Conservation (phyloP, 2,797 vertebrate species). For the Bryconaethiops microstoma region DNA sequence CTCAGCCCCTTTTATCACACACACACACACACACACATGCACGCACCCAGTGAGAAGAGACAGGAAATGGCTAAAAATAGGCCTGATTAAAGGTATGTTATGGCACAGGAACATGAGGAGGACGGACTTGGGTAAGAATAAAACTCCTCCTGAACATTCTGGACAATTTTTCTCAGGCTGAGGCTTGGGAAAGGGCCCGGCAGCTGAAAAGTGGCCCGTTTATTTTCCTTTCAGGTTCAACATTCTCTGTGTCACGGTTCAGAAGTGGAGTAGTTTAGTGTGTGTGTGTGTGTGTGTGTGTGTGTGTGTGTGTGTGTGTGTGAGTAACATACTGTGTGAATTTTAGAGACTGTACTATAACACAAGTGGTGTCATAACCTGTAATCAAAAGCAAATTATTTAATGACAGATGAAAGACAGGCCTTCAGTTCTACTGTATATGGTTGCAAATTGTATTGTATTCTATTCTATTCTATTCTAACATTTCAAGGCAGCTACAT, state of each 20-base stretch:
- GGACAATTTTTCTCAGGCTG: conserved; percentile 92
- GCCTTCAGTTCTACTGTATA: background rate
- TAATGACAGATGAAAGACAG: background rate
- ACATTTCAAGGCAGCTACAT: too few species aligned
- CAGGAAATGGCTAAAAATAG: conserved; percentile 87
- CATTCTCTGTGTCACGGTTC: conserved; percentile 64
- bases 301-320: conserved; percentile 31
- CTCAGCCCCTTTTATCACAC: too few species aligned
- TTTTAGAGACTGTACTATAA: conserved; percentile 9
- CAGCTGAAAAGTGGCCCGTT: conserved; percentile 74
- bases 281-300: conserved; percentile 32
- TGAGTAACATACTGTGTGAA: background rate
- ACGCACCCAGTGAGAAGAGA: conserved; percentile 33
- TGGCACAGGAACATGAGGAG: conserved; percentile 91
- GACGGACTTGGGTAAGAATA: conserved; percentile 86
- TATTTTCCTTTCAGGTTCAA: conserved; percentile 70
- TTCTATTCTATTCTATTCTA: background rate
- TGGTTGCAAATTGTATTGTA: background rate
- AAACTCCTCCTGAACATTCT: conserved; percentile 72
- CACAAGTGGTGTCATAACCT: background rate
- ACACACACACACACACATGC: conserved; percentile 24
- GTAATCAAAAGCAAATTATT: too few species aligned
- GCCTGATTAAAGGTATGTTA: conserved; percentile 91
- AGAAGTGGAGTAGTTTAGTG: conserved; percentile 52
- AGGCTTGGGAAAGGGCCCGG: conserved; percentile 80